phyloP scores from a whole-genome alignment of 2,888 invertebrate genomes.

The Chorisops tibialis region DNA sequence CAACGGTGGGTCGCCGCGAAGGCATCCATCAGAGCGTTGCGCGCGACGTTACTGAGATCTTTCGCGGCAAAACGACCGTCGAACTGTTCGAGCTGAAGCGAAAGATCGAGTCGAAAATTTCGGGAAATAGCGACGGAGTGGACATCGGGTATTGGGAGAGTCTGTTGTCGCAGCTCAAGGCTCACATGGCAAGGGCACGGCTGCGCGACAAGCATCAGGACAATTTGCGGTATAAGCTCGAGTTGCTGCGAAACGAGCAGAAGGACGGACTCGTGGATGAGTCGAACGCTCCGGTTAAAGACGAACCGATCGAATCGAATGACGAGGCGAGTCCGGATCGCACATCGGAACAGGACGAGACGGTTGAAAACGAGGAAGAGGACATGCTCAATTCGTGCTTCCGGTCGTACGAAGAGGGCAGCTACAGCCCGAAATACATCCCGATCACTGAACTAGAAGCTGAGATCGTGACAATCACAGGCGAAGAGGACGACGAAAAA shows the following conservation, averaged over 20 bases:
- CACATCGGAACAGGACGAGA: slow-evolving; percentile 25
- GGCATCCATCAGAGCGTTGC: slow-evolving; percentile 87
- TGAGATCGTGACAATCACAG: slow-evolving; percentile 72
- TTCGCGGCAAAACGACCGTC: slow-evolving; percentile 87
- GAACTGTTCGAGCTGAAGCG: slow-evolving; percentile 80
- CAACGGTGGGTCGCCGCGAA: slow-evolving; percentile 55
- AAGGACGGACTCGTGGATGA: slow-evolving; percentile 55
- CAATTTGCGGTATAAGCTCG: slow-evolving; percentile 81
- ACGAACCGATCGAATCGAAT: slow-evolving; percentile 28
- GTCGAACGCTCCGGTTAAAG: slow-evolving; percentile 26
- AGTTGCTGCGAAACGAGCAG: slow-evolving; percentile 84
- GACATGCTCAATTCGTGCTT: slow-evolving; percentile 54
- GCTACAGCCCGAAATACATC: slow-evolving; percentile 79
- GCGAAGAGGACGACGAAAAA: slow-evolving; percentile 71
- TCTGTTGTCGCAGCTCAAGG: slow-evolving; percentile 89
- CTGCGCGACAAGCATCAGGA: slow-evolving; percentile 89
- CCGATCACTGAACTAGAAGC: slow-evolving; percentile 58
- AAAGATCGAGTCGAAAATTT: slow-evolving; percentile 84
- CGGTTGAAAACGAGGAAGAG: slow-evolving; percentile 28
- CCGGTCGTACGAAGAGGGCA: slow-evolving; percentile 71
- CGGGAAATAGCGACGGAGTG: slow-evolving; percentile 79
- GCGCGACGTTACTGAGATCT: slow-evolving; percentile 82
- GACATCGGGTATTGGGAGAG: slow-evolving; percentile 99
- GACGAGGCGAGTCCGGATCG: slow-evolving; percentile 31
- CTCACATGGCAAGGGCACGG: slow-evolving; percentile 90